phyloP scores from a whole-genome alignment of 2,888 invertebrate species.

The Molanna angustata region DNA sequence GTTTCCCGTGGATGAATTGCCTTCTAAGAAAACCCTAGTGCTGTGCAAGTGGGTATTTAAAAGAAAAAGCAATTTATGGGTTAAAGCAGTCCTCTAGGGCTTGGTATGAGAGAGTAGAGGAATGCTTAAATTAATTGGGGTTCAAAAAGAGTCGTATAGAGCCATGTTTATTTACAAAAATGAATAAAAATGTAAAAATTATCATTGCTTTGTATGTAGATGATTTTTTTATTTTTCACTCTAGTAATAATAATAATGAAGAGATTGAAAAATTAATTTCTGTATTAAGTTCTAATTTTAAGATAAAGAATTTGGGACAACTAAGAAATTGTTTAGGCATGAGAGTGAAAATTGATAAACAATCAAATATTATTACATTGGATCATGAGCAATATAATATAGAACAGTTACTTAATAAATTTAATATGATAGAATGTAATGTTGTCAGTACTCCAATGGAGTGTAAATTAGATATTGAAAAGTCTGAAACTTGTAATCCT shows the following conservation, averaged over 20 bases:
- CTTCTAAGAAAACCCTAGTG: background rate
- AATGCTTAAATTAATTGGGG: background rate
- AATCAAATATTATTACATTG: background rate
- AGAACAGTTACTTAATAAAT: no score
- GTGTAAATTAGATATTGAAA: no score
- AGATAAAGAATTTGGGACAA: constrained; percentile 3
- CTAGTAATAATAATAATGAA: background rate
- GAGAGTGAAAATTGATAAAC: background rate
- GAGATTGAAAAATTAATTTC: background rate
- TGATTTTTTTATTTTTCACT: background rate
- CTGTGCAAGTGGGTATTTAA: constrained; percentile 1
- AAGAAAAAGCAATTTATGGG: constrained; percentile 1
- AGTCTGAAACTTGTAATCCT: no score
- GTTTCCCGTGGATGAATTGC: background rate
- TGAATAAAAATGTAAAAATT: background rate
- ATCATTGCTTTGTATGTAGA: background rate
- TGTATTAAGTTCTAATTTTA: background rate
- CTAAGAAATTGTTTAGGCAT: background rate
- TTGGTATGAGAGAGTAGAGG: background rate
- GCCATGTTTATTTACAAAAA: background rate
- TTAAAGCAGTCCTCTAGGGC: background rate
- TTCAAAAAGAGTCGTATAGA: background rate
- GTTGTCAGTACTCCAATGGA: no score
- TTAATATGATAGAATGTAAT: no score
- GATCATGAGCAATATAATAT: no score